Conservation (phyloP, 2,113 vertebrate species). For the Corythornis vintsioides region DNA sequence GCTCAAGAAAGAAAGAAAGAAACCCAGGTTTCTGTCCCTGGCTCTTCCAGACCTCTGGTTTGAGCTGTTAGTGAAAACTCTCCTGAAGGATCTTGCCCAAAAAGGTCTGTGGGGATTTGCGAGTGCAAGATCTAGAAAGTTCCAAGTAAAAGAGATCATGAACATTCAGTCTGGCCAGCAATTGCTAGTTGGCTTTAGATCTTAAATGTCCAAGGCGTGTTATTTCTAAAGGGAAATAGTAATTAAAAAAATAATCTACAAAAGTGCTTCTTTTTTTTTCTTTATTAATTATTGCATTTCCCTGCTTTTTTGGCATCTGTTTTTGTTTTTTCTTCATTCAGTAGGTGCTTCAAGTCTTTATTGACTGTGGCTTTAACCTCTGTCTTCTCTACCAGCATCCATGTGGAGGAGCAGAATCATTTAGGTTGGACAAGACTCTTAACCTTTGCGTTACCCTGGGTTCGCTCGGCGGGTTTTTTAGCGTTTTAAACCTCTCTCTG, state of each 20-base stretch:
- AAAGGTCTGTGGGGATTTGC: neutral
- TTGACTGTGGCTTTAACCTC: neutral
- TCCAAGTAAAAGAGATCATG: too few relatives aligned
- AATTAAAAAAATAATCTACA: too few relatives aligned
- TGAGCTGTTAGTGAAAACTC: neutral
- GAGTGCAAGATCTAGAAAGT: neutral
- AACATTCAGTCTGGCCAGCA: neutral
- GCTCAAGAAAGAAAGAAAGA: neutral
- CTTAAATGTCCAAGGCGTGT: neutral
- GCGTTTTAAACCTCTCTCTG: neutral
- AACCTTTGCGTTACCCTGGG: rapidly evolving
- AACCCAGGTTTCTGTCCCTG: neutral
- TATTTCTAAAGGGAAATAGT: neutral
- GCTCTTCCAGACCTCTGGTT: rapidly evolving
- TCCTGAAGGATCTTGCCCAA: neutral
- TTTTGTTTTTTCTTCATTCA: neutral
- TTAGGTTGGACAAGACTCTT: too few relatives aligned
- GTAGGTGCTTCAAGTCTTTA: neutral
- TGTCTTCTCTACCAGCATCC: neutral
- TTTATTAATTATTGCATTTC: too few relatives aligned
- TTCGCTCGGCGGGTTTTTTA: too few relatives aligned
- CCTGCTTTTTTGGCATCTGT: neutral
- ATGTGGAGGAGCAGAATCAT: neutral
- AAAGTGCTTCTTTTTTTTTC: neutral
- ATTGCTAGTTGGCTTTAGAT: neutral